Evolutionary conservation across 2,888 invertebrate genomes (phyloP).

Genomic region (Microctonus aethiopoides): DNA sequence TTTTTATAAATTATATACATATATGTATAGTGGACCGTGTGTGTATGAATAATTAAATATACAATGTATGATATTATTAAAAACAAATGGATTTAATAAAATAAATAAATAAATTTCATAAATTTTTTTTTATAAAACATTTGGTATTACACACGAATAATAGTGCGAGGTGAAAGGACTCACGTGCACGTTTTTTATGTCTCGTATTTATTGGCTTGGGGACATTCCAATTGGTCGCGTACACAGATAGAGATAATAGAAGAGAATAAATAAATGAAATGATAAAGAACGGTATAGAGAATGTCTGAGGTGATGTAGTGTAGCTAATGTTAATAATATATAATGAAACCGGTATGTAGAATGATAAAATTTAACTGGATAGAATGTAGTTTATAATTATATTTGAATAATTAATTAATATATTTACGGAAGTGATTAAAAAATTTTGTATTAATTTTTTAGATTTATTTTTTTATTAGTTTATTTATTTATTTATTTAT

Average conservation of each 20-base stretch:
- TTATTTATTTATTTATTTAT: too few species aligned
- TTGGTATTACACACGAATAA: background rate
- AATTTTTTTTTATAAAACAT: background rate
- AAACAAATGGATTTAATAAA: too few species aligned
- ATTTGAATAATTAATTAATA: too few species aligned
- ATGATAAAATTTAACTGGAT: background rate
- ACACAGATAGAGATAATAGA: background rate
- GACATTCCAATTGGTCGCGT: conserved; percentile 23
- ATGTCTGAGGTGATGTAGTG: background rate
- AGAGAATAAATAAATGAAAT: background rate
- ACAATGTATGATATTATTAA: background rate
- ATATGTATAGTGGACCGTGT: background rate
- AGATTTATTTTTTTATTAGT: background rate
- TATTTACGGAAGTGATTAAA: background rate
- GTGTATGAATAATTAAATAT: background rate
- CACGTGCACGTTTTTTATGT: conserved; percentile 19
- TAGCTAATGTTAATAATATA: background rate
- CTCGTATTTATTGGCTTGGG: background rate
- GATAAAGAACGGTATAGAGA: background rate
- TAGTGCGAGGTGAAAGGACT: conserved; percentile 28
- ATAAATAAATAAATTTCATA: too few species aligned
- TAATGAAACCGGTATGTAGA: background rate
- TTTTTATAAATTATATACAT: too few species aligned
- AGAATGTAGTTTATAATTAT: background rate
- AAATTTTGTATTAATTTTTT: background rate